These are phyloP conservation scores for Pocillopora verrucosa DNA, from an alignment of 64 coral and sea anemone genomes.

Conservation along the genomic window DNA sequence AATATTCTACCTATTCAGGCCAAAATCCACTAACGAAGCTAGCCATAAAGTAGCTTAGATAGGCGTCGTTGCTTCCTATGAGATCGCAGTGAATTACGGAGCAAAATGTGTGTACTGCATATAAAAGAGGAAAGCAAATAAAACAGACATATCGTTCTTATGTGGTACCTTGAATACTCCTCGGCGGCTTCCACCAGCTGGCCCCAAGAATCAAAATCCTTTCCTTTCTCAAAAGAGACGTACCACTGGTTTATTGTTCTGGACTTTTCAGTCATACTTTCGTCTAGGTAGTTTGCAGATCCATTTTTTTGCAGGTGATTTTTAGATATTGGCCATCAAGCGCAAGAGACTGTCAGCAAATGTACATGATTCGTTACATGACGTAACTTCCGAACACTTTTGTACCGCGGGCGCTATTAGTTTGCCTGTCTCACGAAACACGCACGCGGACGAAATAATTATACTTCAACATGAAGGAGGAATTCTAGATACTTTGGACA, in stretches of 20 bases:
- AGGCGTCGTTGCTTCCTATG: background rate
- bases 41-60: no score
- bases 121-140: background rate
- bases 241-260: conserved; percentile 78
- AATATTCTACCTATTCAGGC: no score
- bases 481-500: no score
- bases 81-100: background rate
- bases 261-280: conserved; percentile 80
- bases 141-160: background rate
- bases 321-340: no score
- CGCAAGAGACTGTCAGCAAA: no score
- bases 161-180: conserved; percentile 71
- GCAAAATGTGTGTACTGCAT: background rate
- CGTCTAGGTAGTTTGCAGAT: background rate
- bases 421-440: no score
- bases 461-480: no score
- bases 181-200: conserved; percentile 91
- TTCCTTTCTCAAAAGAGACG: conserved; percentile 68
- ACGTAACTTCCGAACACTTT: background rate
- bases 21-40: no score
- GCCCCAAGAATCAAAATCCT: conserved; percentile 96
- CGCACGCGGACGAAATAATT: no score
- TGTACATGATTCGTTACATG: background rate
- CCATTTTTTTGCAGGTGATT: background rate
- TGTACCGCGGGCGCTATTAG: background rate